phyloP scores from a whole-genome alignment of 1,140 invertebrate species.

The Eriosoma lanigerum region DNA sequence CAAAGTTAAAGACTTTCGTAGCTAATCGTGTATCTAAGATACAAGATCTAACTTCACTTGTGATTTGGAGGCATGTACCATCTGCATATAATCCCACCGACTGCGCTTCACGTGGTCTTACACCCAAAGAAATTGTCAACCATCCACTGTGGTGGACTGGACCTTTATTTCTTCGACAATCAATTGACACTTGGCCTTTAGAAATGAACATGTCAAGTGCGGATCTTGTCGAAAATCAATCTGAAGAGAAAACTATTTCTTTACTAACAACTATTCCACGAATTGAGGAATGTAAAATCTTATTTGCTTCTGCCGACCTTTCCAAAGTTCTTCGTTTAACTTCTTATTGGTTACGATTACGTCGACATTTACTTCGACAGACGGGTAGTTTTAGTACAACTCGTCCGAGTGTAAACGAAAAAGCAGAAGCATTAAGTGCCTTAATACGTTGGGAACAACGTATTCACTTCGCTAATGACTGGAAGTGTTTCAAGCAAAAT shows the following conservation, averaged over 20 bases:
- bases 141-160: slow-evolving; percentile 53
- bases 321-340: neutral
- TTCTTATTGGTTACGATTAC: slow-evolving; percentile 10
- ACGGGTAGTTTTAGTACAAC: neutral
- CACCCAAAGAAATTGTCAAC: slow-evolving; percentile 27
- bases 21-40: slow-evolving; percentile 59
- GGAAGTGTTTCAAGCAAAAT: neutral
- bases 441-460: neutral
- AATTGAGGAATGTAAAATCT: neutral
- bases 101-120: slow-evolving; percentile 57
- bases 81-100: slow-evolving; percentile 59
- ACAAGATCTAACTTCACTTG: slow-evolving; percentile 53
- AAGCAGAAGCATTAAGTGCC: neutral
- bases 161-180: neutral
- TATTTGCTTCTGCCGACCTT: neutral
- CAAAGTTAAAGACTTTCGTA: slow-evolving; percentile 58
- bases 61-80: slow-evolving; percentile 58
- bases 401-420: neutral
- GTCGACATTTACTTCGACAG: neutral
- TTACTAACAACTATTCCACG: neutral
- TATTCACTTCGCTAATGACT: neutral
- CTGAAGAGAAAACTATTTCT: neutral
- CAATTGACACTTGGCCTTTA: neutral
- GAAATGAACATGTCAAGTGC: too few species aligned
- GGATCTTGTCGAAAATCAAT: neutral